Evolutionary conservation across 2,113 vertebrate genomes (phyloP), one percentile per base, ranked within the genome.

Genomic region (Microtus pennsylvanicus): DNA sequence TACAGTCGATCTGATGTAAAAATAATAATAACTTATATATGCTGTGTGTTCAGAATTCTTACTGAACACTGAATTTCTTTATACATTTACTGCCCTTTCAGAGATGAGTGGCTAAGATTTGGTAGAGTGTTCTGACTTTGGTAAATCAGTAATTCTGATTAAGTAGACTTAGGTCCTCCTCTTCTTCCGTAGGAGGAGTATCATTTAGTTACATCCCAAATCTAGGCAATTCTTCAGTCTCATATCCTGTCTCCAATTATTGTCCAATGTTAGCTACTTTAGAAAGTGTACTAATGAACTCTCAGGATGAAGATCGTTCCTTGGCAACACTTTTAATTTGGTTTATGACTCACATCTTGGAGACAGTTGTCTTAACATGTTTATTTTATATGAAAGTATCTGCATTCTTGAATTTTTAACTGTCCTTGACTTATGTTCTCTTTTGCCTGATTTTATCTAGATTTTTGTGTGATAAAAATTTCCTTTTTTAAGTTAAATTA

Each of bases 31-130:
- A 42, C n/a, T 83, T 42, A 3, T 28, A 63, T 85, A 30, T 85
- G 61, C 4, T 65, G 7, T 94, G 63, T 95, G 93, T 95, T 96
- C 70, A 91, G 28, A 92, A 58, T 78, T 92, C 52, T 63, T 88
- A 65, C 80, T 94, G 94, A 67, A 33, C 21, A 75, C 45, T 92
- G 82, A 91, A 75, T 52, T 88, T 96, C 95, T 97, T 96, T 93
- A 63, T 95, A 94, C 74, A 91, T 97, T 45, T 28, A 16, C 69
- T 96, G 65, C 96, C 38, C 89, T 96, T 96, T 95, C 50, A 95
- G 81, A 63, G 90, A 86, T 21, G 74, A 92, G 12, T 67, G 35
- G 47, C 69, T 96, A 1, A 94, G 91, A 91, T 93, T 86, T 96
- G 22, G 69, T 90, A 0, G 93, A 85, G 19, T 95, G 93, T 72